Percentiles rank a stretch among this genome's conserved stretches.
These are phyloP conservation scores for Crotalus viridis DNA, from an alignment of 2,113 vertebrate genomes.

Conservation along the genomic window DNA sequence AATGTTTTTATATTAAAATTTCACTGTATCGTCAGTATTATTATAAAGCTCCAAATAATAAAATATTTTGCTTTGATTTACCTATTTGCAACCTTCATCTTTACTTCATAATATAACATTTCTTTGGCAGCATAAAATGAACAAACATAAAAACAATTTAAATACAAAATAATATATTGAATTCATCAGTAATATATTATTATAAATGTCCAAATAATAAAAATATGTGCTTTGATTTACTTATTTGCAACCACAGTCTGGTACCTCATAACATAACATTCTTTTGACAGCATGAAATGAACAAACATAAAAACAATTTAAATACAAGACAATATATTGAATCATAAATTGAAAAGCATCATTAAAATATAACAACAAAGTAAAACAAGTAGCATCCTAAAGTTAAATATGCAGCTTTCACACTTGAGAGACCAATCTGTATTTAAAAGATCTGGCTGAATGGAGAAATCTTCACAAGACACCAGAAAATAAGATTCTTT, in stretches of 20 bases:
- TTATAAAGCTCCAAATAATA: neutral
- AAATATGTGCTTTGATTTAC: neutral
- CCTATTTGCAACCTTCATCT: neutral
- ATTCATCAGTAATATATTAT: neutral
- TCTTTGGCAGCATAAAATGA: neutral
- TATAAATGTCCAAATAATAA: neutral
- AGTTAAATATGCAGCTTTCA: neutral
- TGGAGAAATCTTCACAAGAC: neutral
- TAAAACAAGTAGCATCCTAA: neutral
- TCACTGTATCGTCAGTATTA: neutral
- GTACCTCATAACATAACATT: neutral
- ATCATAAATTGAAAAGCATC: neutral
- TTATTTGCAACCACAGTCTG: neutral
- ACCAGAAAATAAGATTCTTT: neutral
- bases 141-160: neutral
- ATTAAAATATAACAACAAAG: neutral
- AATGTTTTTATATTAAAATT: neutral
- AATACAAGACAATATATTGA: neutral
- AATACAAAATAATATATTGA: neutral
- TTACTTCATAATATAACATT: neutral
- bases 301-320: neutral
- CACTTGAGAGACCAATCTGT: neutral
- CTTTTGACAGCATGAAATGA: neutral
- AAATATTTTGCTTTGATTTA: neutral
- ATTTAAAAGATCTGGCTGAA: neutral